Evolutionary conservation across 1,140 invertebrate species (phyloP).

Genomic region (Rhopalosiphum padi): DNA sequence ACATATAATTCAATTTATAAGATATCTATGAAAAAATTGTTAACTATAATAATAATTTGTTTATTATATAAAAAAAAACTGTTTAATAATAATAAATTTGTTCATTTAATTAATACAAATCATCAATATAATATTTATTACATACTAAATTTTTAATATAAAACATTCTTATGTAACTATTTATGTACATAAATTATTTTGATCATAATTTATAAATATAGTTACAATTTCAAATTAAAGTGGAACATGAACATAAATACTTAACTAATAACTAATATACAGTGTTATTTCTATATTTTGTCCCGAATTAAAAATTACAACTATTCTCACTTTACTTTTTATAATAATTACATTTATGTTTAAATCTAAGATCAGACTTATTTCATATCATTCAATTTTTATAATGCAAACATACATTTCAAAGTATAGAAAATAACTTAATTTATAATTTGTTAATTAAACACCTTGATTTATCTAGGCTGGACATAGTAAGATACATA

Average conservation of each 20-base stretch:
- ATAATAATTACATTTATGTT: neutral
- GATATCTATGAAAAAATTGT: neutral
- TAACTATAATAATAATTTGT: neutral
- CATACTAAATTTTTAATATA: neutral
- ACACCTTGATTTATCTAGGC: neutral
- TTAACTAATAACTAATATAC: neutral
- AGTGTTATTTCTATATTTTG: neutral
- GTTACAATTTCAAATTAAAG: neutral
- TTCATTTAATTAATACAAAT: neutral
- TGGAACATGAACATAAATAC: neutral
- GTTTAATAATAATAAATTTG: neutral
- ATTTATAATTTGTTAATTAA: neutral
- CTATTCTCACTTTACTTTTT: constrained; percentile 16
- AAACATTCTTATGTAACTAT: neutral
- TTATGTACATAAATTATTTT: too few relatives aligned
- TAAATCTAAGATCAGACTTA: neutral
- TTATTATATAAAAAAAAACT: neutral
- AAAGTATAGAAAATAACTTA: neutral
- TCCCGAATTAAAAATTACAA: neutral
- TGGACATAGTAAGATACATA: neutral
- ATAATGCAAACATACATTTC: neutral
- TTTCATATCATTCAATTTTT: neutral
- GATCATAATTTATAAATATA: neutral
- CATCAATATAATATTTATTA: too few relatives aligned
- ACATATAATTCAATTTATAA: neutral